These are phyloP conservation scores for Chrysogorgia sp. DNA, from an alignment of 92 coral and sea anemone species.

Conservation along the genomic window DNA sequence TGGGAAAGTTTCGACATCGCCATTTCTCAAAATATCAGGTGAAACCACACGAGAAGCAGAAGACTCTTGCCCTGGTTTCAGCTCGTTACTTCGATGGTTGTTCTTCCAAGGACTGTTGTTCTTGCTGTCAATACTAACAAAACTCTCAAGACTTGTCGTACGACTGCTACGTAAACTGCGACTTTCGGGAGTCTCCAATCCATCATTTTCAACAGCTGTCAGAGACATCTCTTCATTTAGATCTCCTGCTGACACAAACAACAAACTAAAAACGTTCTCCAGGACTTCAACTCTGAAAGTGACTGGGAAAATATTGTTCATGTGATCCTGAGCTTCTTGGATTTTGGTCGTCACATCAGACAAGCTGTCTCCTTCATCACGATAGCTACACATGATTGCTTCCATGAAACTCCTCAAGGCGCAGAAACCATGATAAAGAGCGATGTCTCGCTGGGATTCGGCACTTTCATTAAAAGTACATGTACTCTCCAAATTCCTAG, in stretches of 20 bases:
- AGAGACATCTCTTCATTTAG: slow-evolving; percentile 69
- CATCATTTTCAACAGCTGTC: slow-evolving; percentile 83
- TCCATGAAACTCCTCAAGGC: slow-evolving; percentile 85
- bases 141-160: slow-evolving; percentile 88
- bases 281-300: slow-evolving; percentile 86
- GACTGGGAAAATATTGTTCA: slow-evolving; percentile 78
- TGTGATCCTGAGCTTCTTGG: slow-evolving; percentile 68
- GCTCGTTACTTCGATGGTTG: background rate
- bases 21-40: background rate
- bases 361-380: slow-evolving; percentile 2
- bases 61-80: background rate
- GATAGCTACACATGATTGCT: slow-evolving; percentile 43
- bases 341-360: slow-evolving; percentile 40
- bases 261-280: slow-evolving; percentile 85
- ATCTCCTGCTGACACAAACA: slow-evolving; percentile 89
- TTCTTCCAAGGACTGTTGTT: slow-evolving; percentile 47
- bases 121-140: slow-evolving; percentile 72
- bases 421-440: slow-evolving; percentile 88
- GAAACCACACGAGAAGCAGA: slow-evolving; percentile 1
- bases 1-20: background rate
- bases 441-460: slow-evolving; percentile 83
- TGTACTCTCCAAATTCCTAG: background rate
- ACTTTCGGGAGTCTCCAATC: slow-evolving; percentile 77
- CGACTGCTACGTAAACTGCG: slow-evolving; percentile 82
- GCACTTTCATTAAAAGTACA: slow-evolving; percentile 17